Evolutionary conservation across 2,797 vertebrate species (phyloP), one percentile per base, ranked within the genome.

Genomic region (Gypaetus barbatus): DNA sequence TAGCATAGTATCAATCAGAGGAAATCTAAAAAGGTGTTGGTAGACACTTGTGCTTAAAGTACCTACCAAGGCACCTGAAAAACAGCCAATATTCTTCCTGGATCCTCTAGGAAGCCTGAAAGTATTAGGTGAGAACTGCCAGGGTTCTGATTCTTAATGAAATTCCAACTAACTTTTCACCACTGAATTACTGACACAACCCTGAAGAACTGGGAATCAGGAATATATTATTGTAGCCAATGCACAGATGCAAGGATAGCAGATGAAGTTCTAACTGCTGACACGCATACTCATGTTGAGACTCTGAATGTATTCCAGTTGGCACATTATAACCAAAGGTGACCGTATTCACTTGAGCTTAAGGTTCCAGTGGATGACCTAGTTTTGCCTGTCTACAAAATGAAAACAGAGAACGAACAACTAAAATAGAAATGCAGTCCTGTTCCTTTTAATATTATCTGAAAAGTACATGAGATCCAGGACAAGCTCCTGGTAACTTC

Each of bases 361-460:
- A 88, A 69, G 16, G 13, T 86, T 94, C 43, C 57, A 85, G 43
- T 79, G n/a, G 37, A 43, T 91, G 87, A 85, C 77, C 91, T 83
- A 91, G 31, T 96, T 96, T 85, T 94, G 70, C 51, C 51, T 69
- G 64, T 86, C 85, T 87, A 85, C 43, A 83, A 90, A 92, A 94
- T 66, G 31, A 61, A 95, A 94, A 84, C 41, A 57, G 46, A 80
- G 58, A 86, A 81, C 15, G 25, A 94, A 75, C 52, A 85, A 22
- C 60, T 74, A 33, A 68, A 89, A 93, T 28, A 90, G 44, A 83
- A 90, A 85, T 61, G 82, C 13, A 82, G 46, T 65, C 58, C 44
- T 89, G 56, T 43, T 95, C 18, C 52, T 93, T 90, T 69, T 84
- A 84, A 69, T 83, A 76, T 75, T 75, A 81, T 44, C 25, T 87